phyloP scores from a whole-genome alignment of 2,888 invertebrate species.

The Nysson spinosus region DNA sequence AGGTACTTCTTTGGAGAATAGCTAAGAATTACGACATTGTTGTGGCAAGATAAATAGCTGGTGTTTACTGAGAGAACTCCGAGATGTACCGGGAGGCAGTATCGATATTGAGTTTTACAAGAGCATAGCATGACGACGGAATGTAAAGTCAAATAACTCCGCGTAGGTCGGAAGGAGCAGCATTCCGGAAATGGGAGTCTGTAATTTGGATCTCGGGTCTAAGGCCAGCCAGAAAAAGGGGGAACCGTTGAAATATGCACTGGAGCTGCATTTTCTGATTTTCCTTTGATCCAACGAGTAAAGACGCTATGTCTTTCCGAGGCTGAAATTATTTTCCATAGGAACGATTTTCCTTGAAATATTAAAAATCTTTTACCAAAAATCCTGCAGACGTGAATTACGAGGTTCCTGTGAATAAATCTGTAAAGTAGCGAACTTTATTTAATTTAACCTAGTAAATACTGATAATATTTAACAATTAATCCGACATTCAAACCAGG shows the following conservation, averaged over 20 bases:
- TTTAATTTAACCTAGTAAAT: too few relatives aligned
- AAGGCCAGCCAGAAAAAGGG: neutral
- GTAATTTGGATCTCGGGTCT: conserved; percentile 41
- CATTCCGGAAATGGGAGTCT: conserved; percentile 33
- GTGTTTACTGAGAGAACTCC: conserved; percentile 30
- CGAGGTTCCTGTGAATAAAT: too few relatives aligned
- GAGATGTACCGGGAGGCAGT: conserved; percentile 14
- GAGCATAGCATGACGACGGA: conserved; percentile 22
- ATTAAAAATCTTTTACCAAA: neutral
- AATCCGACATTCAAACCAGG: too few relatives aligned
- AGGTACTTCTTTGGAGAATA: too few relatives aligned
- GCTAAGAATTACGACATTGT: conserved; percentile 19
- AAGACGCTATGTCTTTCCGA: conserved; percentile 4
- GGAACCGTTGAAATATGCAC: neutral
- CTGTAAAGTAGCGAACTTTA: too few relatives aligned
- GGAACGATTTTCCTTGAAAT: conserved; percentile 10
- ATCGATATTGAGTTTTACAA: conserved; percentile 53
- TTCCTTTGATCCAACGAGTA: conserved; percentile 16
- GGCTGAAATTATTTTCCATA: conserved; percentile 15
- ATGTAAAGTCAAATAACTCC: conserved; percentile 47
- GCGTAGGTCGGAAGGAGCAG: conserved; percentile 14
- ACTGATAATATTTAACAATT: too few relatives aligned
- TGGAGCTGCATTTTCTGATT: neutral
- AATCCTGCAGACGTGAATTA: conserved; percentile 9
- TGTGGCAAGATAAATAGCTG: conserved; percentile 37